Conservation (phyloP, 2,888 invertebrate species). For the Gymnosoma rotundatum region DNA sequence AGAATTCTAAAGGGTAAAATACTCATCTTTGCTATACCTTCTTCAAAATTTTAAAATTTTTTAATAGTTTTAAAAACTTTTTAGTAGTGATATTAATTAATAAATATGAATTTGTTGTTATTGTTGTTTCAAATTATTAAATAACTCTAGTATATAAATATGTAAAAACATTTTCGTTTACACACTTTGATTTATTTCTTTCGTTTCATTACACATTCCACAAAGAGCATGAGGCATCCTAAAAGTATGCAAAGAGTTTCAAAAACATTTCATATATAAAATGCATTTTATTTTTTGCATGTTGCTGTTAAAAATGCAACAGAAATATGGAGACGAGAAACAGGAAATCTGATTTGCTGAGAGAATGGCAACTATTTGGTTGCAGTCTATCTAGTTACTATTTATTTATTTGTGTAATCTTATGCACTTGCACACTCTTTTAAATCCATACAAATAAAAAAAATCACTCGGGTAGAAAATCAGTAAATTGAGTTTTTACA, state of each 20-base stretch:
- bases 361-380: not conserved
- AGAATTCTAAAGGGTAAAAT: no score
- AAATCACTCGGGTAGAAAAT: slow-evolving; percentile 67
- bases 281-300: slow-evolving; percentile 30
- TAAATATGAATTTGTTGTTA: no score
- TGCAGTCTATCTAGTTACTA: slow-evolving; percentile 34
- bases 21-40: no score
- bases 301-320: slow-evolving; percentile 36
- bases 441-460: slow-evolving; percentile 50
- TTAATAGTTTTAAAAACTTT: no score
- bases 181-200: not conserved
- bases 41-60: no score
- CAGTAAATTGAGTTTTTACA: slow-evolving; percentile 59
- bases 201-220: not conserved
- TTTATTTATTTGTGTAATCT: not conserved
- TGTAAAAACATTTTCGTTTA: no score
- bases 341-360: slow-evolving; percentile 1
- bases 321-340: not conserved
- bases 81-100: no score
- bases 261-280: slow-evolving; percentile 30
- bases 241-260: slow-evolving; percentile 38
- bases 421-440: not conserved
- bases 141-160: no score
- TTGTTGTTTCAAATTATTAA: no score
- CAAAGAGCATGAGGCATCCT: slow-evolving; percentile 3